Percentiles rank a stretch among this genome's conserved stretches.
phyloP scores from a whole-genome alignment of 1,140 invertebrate species.

The Dermatophagoides farinae region DNA sequence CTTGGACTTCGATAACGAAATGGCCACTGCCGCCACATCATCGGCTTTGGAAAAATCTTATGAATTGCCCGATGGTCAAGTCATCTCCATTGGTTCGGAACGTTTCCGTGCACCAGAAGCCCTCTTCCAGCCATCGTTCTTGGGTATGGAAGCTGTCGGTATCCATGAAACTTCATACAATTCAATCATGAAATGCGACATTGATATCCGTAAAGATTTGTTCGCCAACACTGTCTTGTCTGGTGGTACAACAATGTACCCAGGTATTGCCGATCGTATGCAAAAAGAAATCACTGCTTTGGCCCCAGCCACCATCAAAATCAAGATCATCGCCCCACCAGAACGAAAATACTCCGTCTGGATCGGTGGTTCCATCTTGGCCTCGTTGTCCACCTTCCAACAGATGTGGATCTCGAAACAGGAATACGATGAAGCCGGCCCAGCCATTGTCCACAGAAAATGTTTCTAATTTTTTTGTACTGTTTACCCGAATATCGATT shows the following conservation, averaged over 20 bases:
- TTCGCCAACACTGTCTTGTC: slow-evolving; percentile 64
- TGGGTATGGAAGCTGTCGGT: slow-evolving; percentile 58
- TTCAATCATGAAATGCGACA: slow-evolving; percentile 71
- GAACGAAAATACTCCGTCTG: slow-evolving; percentile 81
- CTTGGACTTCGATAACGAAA: slow-evolving; percentile 28
- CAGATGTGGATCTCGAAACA: slow-evolving; percentile 88
- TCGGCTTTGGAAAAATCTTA: slow-evolving; percentile 67
- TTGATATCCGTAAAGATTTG: slow-evolving; percentile 59
- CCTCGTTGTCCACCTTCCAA: slow-evolving; percentile 69
- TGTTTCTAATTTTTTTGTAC: slow-evolving; percentile 52
- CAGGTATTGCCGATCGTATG: slow-evolving; percentile 59
- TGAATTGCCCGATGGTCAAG: slow-evolving; percentile 69
- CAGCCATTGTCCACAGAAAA: slow-evolving; percentile 81
- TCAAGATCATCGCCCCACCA: slow-evolving; percentile 81
- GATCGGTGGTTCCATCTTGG: slow-evolving; percentile 68
- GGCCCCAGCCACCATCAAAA: slow-evolving; percentile 64
- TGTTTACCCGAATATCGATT: not conserved
- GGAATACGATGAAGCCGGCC: slow-evolving; percentile 83
- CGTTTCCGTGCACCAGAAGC: slow-evolving; percentile 93
- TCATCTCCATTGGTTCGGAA: slow-evolving; percentile 45
- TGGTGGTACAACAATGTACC: slow-evolving; percentile 58
- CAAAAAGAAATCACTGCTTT: slow-evolving; percentile 70
- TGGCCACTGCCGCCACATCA: slow-evolving; percentile 32
- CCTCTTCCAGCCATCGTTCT: slow-evolving; percentile 84
- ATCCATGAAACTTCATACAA: slow-evolving; percentile 69